A percentile compares a stretch with the other conserved stretches of the same genome.
Evolutionary conservation across 2,888 invertebrate species (phyloP).

Genomic region (Eustalomyia histrio): DNA sequence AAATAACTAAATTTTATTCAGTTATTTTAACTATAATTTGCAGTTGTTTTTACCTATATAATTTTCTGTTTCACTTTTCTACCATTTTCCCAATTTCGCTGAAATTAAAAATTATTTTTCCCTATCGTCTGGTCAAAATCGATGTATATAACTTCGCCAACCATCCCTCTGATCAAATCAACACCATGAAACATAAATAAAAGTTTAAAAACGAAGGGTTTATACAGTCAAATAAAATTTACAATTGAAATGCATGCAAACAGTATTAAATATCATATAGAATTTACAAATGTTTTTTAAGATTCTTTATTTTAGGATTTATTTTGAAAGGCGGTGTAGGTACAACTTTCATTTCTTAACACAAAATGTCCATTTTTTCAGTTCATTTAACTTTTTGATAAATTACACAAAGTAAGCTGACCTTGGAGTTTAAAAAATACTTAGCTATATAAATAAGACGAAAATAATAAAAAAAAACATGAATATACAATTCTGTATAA

Average conservation of each 20-base stretch:
- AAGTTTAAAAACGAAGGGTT: not conserved
- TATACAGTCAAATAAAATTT: not conserved
- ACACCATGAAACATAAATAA: not conserved
- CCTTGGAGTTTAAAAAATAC: slow-evolving; percentile 1
- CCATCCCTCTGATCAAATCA: not conserved
- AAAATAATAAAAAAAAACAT: not conserved
- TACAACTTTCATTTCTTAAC: slow-evolving; percentile 6
- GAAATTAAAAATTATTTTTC: too few relatives aligned
- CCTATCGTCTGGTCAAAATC: too few relatives aligned
- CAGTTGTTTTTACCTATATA: too few relatives aligned
- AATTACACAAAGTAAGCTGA: not conserved
- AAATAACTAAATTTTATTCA: too few relatives aligned
- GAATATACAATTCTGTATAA: not conserved
- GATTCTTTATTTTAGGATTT: not conserved
- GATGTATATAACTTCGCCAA: too few relatives aligned
- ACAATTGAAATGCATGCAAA: slow-evolving; percentile 13
- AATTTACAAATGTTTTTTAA: not conserved
- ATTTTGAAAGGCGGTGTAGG: not conserved
- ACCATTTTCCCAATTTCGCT: too few relatives aligned
- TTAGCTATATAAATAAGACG: not conserved
- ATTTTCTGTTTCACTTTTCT: too few relatives aligned
- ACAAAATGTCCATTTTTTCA: not conserved
- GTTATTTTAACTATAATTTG: too few relatives aligned
- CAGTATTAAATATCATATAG: not conserved
- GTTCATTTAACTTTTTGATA: slow-evolving; percentile 25